Percentiles rank a stretch among this genome's conserved stretches.
phyloP scores from a whole-genome alignment of 2,888 invertebrate genomes.

The Hanleya hanleyi region DNA sequence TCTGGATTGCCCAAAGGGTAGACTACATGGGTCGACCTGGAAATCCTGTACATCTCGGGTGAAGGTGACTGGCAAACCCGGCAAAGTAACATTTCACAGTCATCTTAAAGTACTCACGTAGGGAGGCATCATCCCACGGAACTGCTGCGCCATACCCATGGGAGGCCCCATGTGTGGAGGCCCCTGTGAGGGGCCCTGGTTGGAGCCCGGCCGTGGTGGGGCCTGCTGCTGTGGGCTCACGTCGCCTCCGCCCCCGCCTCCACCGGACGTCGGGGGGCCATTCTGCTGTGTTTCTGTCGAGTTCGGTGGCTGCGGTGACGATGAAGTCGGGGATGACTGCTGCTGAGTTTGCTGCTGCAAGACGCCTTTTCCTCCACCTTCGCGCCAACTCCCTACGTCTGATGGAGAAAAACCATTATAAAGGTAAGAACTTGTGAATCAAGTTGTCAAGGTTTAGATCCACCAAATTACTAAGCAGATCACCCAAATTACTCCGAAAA shows the following conservation, averaged over 20 bases:
- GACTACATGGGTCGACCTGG: too few species aligned
- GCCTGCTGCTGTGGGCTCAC: not conserved
- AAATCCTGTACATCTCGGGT: too few species aligned
- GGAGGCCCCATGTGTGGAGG: slow-evolving; percentile 62
- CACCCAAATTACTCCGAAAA: too few species aligned
- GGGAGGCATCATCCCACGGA: slow-evolving; percentile 72
- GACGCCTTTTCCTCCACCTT: slow-evolving; percentile 80
- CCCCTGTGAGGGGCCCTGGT: slow-evolving; percentile 51
- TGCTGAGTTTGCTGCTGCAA: slow-evolving; percentile 66
- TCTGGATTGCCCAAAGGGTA: too few species aligned
- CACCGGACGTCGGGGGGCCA: slow-evolving; percentile 70
- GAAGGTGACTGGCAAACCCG: too few species aligned
- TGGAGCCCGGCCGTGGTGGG: slow-evolving; percentile 56
- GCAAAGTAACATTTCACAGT: too few species aligned
- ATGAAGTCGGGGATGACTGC: slow-evolving; percentile 63
- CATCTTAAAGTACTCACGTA: slow-evolving; percentile 59
- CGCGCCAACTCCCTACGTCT: slow-evolving; percentile 92
- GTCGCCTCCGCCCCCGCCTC: slow-evolving; percentile 15
- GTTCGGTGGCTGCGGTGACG: slow-evolving; percentile 54
- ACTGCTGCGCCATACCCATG: slow-evolving; percentile 68
- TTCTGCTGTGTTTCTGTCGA: slow-evolving; percentile 67
- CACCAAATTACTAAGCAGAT: too few species aligned
- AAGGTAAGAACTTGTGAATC: too few species aligned
- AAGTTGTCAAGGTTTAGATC: too few species aligned
- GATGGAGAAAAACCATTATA: too few species aligned